Evolutionary conservation across 2,888 invertebrate species (phyloP), one percentile per base, ranked within the genome.

Genomic region (Adelphocoris suturalis): DNA sequence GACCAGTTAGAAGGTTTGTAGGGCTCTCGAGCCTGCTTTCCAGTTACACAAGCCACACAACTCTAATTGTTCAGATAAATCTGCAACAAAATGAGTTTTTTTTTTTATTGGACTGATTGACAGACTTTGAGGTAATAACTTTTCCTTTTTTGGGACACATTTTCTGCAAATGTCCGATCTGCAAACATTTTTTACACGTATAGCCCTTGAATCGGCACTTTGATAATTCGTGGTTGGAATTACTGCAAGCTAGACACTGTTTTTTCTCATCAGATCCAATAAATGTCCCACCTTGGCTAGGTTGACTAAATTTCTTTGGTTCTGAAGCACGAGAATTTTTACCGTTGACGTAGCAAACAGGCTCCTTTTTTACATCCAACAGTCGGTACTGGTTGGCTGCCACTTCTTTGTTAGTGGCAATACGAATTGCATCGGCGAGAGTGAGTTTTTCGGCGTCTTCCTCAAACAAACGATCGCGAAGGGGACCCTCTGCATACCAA

Each of bases 11-110:
- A n/a, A n/a, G n/a, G n/a, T n/a, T n/a, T n/a, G n/a, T n/a, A n/a
- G n/a, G n/a, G n/a, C n/a, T n/a, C n/a, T n/a, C n/a, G n/a, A n/a
- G n/a, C n/a, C n/a, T n/a, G n/a, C n/a, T n/a, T n/a, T n/a, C n/a
- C n/a, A n/a, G n/a, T n/a, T n/a, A n/a, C n/a, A n/a, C n/a, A n/a
- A n/a, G n/a, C n/a, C n/a, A n/a, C n/a, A n/a, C n/a, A n/a, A n/a
- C 14, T 75, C 37, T 9, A 76, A 68, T 9, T 75, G 46, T 86
- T 86, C 75, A 75, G 48, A 16, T n/a, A n/a, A 37, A 75, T 86
- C 86, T 23, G 86, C 57, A 37, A 86, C 86, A 86, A 86, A 86
- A 86, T 86, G 86, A 9, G 75, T 47, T 47, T 86, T 75, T 47
- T 86, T 76, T n/a, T 76, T 86, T n/a, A 19, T 75, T 14, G 68